Percentiles rank a stretch among this genome's conserved stretches.
These are phyloP conservation scores for Lasioglossum leucozonium DNA, from an alignment of 2,888 invertebrate species.

Conservation along the genomic window DNA sequence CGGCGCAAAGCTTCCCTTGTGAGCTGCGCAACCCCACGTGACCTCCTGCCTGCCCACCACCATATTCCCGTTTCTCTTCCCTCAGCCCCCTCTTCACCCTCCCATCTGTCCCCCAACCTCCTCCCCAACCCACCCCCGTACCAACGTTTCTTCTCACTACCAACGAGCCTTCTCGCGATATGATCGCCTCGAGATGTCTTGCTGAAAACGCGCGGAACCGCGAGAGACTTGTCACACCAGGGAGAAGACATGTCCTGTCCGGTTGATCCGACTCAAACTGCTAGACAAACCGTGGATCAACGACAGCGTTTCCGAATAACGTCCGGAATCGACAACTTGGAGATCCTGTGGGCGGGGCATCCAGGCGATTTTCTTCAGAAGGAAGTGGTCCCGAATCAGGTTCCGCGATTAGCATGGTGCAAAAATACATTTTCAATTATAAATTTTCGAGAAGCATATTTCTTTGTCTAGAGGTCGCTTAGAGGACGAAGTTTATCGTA, in stretches of 20 bases:
- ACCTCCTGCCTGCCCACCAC: conserved; percentile 62
- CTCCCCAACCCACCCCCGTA: not conserved
- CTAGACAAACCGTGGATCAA: conserved; percentile 34
- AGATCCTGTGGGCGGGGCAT: no score
- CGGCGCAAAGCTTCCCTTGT: conserved; percentile 85
- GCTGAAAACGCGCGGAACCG: conserved; percentile 51
- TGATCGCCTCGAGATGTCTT: conserved; percentile 42
- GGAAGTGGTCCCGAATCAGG: no score
- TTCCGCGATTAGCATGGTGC: no score
- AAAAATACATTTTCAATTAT: no score
- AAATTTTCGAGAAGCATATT: no score
- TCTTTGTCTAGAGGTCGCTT: no score
- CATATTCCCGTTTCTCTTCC: conserved; percentile 42
- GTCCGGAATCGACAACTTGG: not conserved
- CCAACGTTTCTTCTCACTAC: conserved; percentile 24
- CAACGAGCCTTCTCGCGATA: conserved; percentile 45
- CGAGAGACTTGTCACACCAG: conserved; percentile 46
- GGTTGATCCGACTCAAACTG: conserved; percentile 28
- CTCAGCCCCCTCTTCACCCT: no score
- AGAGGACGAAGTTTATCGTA: no score
- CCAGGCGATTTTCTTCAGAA: no score
- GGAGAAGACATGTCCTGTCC: conserved; percentile 18
- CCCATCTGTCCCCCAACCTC: no score
- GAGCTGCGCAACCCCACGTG: conserved; percentile 75
- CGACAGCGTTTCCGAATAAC: not conserved